Evolutionary conservation across 2,797 vertebrate species (phyloP).

Genomic region (Malurus leucopterus): DNA sequence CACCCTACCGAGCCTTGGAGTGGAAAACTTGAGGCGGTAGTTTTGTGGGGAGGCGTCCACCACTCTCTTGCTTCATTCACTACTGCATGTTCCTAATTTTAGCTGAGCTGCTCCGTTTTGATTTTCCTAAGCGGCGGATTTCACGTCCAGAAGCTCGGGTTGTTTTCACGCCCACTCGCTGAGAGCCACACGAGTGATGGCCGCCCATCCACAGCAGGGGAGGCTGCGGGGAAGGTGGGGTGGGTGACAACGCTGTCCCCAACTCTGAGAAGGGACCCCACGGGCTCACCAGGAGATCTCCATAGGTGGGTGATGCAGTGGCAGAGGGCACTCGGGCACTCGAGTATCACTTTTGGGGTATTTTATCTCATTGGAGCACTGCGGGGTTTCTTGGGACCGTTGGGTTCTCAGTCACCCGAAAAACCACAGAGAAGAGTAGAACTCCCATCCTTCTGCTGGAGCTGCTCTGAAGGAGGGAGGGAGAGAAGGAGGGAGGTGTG

Average conservation of each 20-base stretch:
- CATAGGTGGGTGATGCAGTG: neutral
- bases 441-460: neutral
- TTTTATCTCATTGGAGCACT: neutral
- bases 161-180: slow-evolving; percentile 9
- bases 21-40: slow-evolving; percentile 17
- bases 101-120: slow-evolving; percentile 7
- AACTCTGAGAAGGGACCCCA: neutral
- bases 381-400: neutral
- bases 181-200: neutral
- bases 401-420: neutral
- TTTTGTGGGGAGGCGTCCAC: neutral
- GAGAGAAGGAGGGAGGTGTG: neutral
- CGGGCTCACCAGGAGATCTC: neutral
- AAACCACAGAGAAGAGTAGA: neutral
- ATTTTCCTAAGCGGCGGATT: slow-evolving; percentile 27
- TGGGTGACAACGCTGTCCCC: neutral
- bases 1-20: neutral
- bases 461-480: neutral
- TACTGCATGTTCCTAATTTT: slow-evolving; percentile 18
- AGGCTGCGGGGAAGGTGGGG: neutral
- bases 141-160: neutral
- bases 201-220: neutral
- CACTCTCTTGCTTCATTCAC: neutral
- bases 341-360: neutral
- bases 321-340: neutral